Conservation (phyloP, 2,113 vertebrate genomes). For the Prietella phreatophila region DNA sequence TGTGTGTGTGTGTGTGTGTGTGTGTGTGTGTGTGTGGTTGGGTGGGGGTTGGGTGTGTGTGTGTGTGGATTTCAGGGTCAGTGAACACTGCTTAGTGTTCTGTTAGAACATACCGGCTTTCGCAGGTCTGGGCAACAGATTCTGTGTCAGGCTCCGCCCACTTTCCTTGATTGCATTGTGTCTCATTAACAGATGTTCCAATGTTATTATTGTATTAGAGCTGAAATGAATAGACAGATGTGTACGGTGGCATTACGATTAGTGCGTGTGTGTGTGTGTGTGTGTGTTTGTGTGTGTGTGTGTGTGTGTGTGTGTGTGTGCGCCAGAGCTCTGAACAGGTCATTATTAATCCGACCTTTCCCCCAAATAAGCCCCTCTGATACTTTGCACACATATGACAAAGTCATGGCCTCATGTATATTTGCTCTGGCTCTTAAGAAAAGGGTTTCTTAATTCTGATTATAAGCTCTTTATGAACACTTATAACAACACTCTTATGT, state of each 20-base stretch:
- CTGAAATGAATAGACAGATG: slow-evolving; percentile 77
- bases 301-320: slow-evolving; percentile 20
- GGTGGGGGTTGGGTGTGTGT: too few relatives aligned
- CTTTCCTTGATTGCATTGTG: slow-evolving; percentile 71
- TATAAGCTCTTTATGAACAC: background rate
- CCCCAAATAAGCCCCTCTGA: background rate
- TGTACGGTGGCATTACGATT: slow-evolving; percentile 58
- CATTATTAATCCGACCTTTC: slow-evolving; percentile 55
- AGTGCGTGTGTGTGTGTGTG: slow-evolving; percentile 20
- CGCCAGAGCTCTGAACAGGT: slow-evolving; percentile 30
- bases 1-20: slow-evolving; percentile 15
- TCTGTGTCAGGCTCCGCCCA: slow-evolving; percentile 62
- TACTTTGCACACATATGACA: background rate
- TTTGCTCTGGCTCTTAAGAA: background rate
- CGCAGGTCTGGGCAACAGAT: slow-evolving; percentile 64
- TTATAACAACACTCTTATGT: background rate
- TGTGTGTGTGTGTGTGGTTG: slow-evolving; percentile 40
- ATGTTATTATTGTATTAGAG: slow-evolving; percentile 77
- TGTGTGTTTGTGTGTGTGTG: slow-evolving; percentile 7
- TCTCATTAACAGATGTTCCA: slow-evolving; percentile 77
- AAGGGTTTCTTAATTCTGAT: background rate
- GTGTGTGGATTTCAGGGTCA: slow-evolving; percentile 59
- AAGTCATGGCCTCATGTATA: background rate
- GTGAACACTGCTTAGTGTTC: slow-evolving; percentile 47
- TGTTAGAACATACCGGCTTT: slow-evolving; percentile 23